A percentile compares a stretch with the other conserved stretches of the same genome.
These are phyloP conservation scores for Zingel zingel DNA, from an alignment of 2,113 vertebrate genomes.

Conservation along the genomic window DNA sequence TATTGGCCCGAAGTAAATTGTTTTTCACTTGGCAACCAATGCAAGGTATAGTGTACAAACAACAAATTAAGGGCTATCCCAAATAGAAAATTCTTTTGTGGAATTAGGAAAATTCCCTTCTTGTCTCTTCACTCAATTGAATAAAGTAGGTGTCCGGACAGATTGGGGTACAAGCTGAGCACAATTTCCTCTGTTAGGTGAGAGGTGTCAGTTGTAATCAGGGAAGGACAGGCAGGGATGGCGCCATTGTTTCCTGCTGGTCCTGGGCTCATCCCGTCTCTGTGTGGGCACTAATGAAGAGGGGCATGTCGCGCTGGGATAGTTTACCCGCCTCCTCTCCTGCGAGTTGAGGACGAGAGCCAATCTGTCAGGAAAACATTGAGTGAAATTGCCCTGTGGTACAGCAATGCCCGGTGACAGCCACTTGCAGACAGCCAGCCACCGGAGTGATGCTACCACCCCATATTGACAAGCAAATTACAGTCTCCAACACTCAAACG, in stretches of 20 bases:
- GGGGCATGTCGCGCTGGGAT: conserved; percentile 92
- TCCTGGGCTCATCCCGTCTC: conserved; percentile 84
- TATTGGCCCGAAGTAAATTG: conserved; percentile 76
- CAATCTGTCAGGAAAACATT: conserved; percentile 97
- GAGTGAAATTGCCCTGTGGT: conserved; percentile 96
- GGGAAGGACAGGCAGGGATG: conserved; percentile 76
- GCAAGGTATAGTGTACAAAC: conserved; percentile 65
- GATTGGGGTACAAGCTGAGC: conserved; percentile 74
- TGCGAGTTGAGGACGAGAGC: conserved; percentile 92
- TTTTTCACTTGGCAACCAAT: conserved; percentile 76
- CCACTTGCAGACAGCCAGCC: conserved; percentile 89
- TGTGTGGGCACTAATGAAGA: conserved; percentile 96
- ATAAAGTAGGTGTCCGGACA: conserved; percentile 68
- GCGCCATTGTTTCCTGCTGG: conserved; percentile 83
- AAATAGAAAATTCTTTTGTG: conserved; percentile 82
- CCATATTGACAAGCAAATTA: conserved; percentile 97
- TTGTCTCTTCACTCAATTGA: conserved; percentile 70
- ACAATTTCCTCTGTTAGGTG: conserved; percentile 85
- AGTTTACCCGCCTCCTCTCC: conserved; percentile 93
- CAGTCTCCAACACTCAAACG: conserved; percentile 89
- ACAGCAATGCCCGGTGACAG: conserved; percentile 92
- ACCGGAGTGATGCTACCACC: conserved; percentile 80
- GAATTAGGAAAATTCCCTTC: conserved; percentile 81
- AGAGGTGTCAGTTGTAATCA: conserved; percentile 87
- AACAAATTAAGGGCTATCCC: conserved; percentile 73